These are phyloP conservation scores for Carabus problematicus DNA, from an alignment of 2,888 invertebrate genomes.

Conservation along the genomic window DNA sequence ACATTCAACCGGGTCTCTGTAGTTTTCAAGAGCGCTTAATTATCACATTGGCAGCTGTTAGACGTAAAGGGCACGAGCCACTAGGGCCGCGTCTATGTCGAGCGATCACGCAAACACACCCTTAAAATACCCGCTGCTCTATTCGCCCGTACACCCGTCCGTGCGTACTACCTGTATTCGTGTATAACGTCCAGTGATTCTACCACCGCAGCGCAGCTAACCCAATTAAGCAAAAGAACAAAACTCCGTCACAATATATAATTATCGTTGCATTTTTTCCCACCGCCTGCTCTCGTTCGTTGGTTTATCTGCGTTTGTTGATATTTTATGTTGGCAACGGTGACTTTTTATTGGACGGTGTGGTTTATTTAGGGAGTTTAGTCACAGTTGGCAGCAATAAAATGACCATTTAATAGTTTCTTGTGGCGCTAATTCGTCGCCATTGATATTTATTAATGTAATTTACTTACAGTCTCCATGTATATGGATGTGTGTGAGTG, in stretches of 20 bases:
- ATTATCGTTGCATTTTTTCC: constrained; percentile 39
- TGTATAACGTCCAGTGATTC: neutral
- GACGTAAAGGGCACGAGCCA: constrained; percentile 37
- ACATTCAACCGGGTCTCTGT: constrained; percentile 24
- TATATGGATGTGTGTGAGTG: constrained; percentile 21
- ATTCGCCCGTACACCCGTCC: constrained; percentile 16
- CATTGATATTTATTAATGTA: constrained; percentile 54
- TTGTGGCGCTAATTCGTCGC: constrained; percentile 53
- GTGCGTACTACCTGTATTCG: neutral
- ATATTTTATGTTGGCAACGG: constrained; percentile 32
- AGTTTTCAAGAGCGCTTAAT: constrained; percentile 25
- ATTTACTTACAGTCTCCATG: constrained; percentile 51
- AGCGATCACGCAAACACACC: constrained; percentile 26
- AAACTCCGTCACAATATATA: constrained; percentile 31
- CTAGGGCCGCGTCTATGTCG: constrained; percentile 25
- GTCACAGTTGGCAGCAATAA: constrained; percentile 53
- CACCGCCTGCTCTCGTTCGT: constrained; percentile 13
- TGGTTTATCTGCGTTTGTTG: constrained; percentile 8
- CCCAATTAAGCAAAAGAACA: constrained; percentile 31
- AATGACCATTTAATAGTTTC: constrained; percentile 52
- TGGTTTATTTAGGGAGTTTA: constrained; percentile 46
- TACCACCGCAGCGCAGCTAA: neutral
- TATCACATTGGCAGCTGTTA: constrained; percentile 35
- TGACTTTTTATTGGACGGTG: constrained; percentile 37
- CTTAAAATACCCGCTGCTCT: constrained; percentile 15